These are phyloP conservation scores for Aurelia coerulea DNA, from an alignment of 30 jellyfish, hydroid and myxozoan species.

Conservation along the genomic window DNA sequence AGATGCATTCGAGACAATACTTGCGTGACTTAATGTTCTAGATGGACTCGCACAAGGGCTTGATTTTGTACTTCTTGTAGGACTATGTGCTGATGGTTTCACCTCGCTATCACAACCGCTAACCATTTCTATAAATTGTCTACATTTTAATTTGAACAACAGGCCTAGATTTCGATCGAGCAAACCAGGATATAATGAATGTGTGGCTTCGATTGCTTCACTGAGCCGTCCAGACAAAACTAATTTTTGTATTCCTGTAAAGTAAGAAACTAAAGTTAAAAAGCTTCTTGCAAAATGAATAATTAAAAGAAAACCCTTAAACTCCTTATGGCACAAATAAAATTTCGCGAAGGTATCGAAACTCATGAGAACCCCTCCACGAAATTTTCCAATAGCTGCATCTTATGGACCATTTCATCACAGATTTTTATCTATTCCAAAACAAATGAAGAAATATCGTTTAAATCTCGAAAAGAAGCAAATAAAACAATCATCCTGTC, in stretches of 20 bases:
- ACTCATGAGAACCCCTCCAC: too few relatives aligned
- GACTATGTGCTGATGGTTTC: slow-evolving; percentile 89
- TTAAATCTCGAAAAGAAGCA: too few relatives aligned
- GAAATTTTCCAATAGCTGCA: too few relatives aligned
- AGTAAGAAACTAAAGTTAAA: not conserved
- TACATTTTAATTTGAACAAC: slow-evolving; percentile 82
- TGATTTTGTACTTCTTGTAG: slow-evolving; percentile 80
- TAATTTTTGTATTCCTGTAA: slow-evolving; percentile 87
- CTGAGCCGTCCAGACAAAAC: slow-evolving; percentile 91
- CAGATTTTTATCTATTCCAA: too few relatives aligned
- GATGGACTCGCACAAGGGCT: slow-evolving; percentile 96
- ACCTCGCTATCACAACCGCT: slow-evolving; percentile 96
- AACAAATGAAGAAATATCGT: too few relatives aligned
- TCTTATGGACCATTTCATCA: too few relatives aligned
- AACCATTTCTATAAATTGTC: slow-evolving; percentile 98
- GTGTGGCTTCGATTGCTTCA: slow-evolving; percentile 94
- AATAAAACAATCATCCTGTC: too few relatives aligned
- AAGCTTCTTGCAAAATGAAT: not conserved
- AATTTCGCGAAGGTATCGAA: too few relatives aligned
- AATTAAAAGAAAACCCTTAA: too few relatives aligned
- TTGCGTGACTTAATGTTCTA: slow-evolving; percentile 71
- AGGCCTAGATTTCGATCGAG: slow-evolving; percentile 80
- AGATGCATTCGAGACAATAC: slow-evolving; percentile 15
- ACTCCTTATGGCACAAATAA: too few relatives aligned
- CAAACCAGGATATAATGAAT: slow-evolving; percentile 89